A percentile compares a stretch with the other conserved stretches of the same genome.
These are phyloP conservation scores for Sylvilagus floridanus DNA, from an alignment of 2,797 vertebrate species.

Conservation along the genomic window DNA sequence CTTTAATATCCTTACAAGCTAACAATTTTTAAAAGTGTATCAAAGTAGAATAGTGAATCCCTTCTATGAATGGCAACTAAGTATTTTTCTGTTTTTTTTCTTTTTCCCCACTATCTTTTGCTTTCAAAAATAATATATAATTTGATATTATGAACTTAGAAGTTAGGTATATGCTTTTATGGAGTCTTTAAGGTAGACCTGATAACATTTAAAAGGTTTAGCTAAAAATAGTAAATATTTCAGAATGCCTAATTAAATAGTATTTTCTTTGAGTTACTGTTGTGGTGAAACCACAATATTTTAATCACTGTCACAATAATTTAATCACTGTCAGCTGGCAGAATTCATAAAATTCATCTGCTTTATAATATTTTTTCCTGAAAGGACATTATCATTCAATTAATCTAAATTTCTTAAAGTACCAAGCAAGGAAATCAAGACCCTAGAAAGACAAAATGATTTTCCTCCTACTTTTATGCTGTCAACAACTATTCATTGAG, in stretches of 20 bases:
- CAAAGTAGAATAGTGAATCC: neutral
- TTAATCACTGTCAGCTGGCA: neutral
- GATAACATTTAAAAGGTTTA: conserved; percentile 74
- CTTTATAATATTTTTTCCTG: neutral
- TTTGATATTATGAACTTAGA: neutral
- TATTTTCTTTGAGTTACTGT: conserved; percentile 61
- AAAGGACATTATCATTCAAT: neutral
- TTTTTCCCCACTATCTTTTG: neutral
- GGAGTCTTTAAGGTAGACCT: conserved; percentile 67
- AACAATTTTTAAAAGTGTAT: neutral
- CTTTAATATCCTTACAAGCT: neutral
- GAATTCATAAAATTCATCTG: neutral
- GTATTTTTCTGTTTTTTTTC: neutral
- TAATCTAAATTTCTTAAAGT: neutral
- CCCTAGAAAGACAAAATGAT: neutral
- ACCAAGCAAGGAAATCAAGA: neutral
- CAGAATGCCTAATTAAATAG: conserved; percentile 77
- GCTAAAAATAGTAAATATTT: conserved; percentile 76
- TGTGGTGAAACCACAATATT: neutral
- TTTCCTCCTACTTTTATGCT: neutral
- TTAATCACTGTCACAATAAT: neutral
- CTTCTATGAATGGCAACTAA: neutral
- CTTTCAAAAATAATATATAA: neutral
- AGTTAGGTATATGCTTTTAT: neutral
- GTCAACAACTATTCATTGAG: neutral